phyloP scores from a whole-genome alignment of 64 coral and sea anemone species.

The Porites lutea region DNA sequence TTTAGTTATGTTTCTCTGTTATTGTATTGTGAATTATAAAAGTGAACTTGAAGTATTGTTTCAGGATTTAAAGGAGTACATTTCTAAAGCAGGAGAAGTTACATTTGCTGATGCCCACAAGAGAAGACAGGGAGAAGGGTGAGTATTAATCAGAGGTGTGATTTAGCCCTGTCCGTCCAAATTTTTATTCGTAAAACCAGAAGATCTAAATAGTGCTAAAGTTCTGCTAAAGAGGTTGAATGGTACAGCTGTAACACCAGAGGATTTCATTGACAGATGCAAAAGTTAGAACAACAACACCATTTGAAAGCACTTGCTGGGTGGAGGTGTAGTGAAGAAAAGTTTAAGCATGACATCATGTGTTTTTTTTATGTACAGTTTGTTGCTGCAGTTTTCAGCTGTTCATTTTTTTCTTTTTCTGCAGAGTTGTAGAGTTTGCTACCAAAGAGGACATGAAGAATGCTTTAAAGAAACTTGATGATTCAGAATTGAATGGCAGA shows the following conservation, averaged over 20 bases:
- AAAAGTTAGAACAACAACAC: too few species aligned
- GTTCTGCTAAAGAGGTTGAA: too few species aligned
- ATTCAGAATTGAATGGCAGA: conserved; percentile 87
- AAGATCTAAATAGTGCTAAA: too few species aligned
- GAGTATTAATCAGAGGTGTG: neutral
- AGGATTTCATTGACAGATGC: too few species aligned
- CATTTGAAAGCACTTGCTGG: too few species aligned
- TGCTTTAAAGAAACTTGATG: conserved; percentile 96
- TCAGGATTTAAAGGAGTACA: conserved; percentile 98
- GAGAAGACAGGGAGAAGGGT: conserved; percentile 94
- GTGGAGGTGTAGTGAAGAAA: too few species aligned
- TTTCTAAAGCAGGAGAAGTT: conserved; percentile 92
- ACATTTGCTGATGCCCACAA: conserved; percentile 99
- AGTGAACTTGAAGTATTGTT: conserved; percentile 20
- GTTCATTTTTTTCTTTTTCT: neutral
- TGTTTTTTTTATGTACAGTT: neutral
- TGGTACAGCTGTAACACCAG: too few species aligned
- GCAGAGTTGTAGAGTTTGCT: conserved; percentile 95
- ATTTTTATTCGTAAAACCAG: too few species aligned
- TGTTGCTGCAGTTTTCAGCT: neutral
- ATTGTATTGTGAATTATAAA: neutral
- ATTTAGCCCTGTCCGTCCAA: too few species aligned
- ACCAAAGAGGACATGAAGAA: conserved; percentile 98
- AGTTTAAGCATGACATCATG: neutral
- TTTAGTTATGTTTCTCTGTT: conserved; percentile 7